Evolutionary conservation across 2,797 vertebrate genomes (phyloP), one percentile per base, ranked within the genome.

Genomic region (Dicrostonyx torquatus): DNA sequence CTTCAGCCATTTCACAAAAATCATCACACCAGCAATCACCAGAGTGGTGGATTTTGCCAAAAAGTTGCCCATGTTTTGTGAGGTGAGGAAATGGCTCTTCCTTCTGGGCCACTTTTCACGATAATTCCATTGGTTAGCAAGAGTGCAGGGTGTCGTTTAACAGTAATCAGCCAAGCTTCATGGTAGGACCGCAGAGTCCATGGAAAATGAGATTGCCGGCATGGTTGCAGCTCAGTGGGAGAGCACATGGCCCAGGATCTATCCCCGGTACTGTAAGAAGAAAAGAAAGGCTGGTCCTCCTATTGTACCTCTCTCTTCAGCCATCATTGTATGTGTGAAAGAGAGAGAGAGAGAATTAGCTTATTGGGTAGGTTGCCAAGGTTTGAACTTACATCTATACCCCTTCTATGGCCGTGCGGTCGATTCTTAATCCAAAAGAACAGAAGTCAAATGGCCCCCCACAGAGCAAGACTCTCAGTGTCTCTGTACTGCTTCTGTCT

Each of bases 11-110:
- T 99, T 99, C 99, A 99, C 99, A 99, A 99, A 99, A 99, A 99
- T 99, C 98, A 99, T 99, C 99, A 99, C 99, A 99, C 99, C 99
- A 98, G 99, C 99, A 98, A 99, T 99, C 98, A 99, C 99, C 97
- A 99, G 99, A 98, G 99, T 99, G 98, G 99, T 99, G 98, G 99
- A 99, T 99, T 99, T 99, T 99, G 99, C 99, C 99, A 99, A 99
- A 99, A 99, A 99, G 98, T 99, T 99, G 98, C 99, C 99, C 98
- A 99, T 99, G 99, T 99, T 99, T 98, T 99, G 99, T 98, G 99
- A 99, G 99, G 99, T 99, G 96, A 98, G 98, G 72, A 89, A 87
- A 95, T 80, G 95, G 92, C 82, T 85, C 94, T 90, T 84, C 84
- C 62, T 91, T 62, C 50, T 84, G 45, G 15, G 6, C 73, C 89